phyloP scores from a whole-genome alignment of 23 tunicate species.

The Trididemnum clinides region DNA sequence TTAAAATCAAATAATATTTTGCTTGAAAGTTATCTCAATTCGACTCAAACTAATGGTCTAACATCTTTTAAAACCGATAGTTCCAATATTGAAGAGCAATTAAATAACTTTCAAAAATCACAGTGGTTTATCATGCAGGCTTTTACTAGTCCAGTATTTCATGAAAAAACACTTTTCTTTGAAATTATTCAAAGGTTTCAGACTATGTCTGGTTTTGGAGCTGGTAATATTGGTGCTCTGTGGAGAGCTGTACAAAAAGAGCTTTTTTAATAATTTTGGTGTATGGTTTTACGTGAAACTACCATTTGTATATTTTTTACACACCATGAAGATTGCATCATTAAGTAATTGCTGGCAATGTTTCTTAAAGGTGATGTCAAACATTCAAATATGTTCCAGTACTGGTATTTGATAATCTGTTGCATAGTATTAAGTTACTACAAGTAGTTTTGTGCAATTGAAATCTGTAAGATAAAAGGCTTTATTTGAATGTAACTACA shows the following conservation, averaged over 20 bases:
- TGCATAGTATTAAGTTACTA: no score
- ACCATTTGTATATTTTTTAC: no score
- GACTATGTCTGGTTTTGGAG: conserved; percentile 85
- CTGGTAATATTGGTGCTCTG: conserved; percentile 75
- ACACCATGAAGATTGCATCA: no score
- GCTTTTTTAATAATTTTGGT: conserved; percentile 1
- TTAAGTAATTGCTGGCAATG: no score
- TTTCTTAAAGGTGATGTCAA: no score
- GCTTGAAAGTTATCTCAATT: conserved; percentile 38
- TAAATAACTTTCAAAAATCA: conserved; percentile 1
- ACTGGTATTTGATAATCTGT: no score
- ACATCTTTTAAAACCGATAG: background rate
- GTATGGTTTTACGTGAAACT: no score
- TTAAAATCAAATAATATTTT: conserved; percentile 38
- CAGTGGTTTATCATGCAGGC: conserved; percentile 84
- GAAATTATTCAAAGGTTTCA: conserved; percentile 84
- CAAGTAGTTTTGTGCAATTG: no score
- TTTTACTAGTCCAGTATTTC: conserved; percentile 77
- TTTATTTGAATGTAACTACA: no score
- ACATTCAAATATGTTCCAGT: no score
- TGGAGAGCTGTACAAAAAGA: conserved; percentile 71
- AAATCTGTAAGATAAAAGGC: no score
- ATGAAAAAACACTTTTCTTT: conserved; percentile 79
- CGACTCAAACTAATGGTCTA: background rate
- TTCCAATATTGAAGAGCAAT: background rate